These are phyloP conservation scores for Arrhopalites spinosus DNA, from an alignment of 2,888 invertebrate genomes.

Conservation along the genomic window DNA sequence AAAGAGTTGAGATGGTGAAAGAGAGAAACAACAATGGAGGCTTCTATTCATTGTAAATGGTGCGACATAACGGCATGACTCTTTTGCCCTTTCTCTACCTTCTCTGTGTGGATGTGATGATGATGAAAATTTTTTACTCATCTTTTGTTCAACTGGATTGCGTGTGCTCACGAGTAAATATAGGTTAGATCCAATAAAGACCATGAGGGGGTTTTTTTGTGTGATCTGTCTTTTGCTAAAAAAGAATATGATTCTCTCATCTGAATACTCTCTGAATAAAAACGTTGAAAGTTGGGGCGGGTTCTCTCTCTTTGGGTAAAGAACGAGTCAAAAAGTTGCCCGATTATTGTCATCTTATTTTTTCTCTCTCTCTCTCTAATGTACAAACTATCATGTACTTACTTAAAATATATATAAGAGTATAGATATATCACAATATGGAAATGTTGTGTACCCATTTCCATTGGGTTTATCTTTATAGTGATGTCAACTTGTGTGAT, in stretches of 20 bases:
- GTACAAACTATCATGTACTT: no score
- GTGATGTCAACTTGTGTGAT: constrained; percentile 28
- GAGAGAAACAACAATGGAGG: constrained; percentile 1
- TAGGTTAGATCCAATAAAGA: constrained; percentile 53
- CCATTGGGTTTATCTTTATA: background rate
- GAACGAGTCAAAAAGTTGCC: constrained; percentile 25
- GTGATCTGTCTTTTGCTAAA: background rate
- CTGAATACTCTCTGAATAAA: constrained; percentile 12
- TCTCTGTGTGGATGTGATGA: background rate
- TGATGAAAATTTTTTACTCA: constrained; percentile 36
- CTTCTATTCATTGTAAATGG: constrained; percentile 25
- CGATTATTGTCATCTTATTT: constrained; percentile 26
- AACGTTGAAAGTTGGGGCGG: constrained; percentile 24
- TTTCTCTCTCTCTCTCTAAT: background rate
- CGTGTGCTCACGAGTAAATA: constrained; percentile 55
- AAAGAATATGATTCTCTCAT: constrained; percentile 13
- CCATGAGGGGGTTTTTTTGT: constrained; percentile 17
- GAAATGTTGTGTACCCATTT: no score
- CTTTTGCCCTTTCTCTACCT: constrained; percentile 3
- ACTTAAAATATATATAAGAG: no score
- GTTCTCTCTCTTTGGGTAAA: background rate
- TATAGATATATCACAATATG: no score
- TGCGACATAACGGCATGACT: constrained; percentile 25
- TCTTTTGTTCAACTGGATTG: constrained; percentile 51
- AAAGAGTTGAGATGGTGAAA: constrained; percentile 25